These are phyloP conservation scores for Ostrea denselamellosa DNA, from an alignment of 1,140 invertebrate genomes.

Conservation along the genomic window DNA sequence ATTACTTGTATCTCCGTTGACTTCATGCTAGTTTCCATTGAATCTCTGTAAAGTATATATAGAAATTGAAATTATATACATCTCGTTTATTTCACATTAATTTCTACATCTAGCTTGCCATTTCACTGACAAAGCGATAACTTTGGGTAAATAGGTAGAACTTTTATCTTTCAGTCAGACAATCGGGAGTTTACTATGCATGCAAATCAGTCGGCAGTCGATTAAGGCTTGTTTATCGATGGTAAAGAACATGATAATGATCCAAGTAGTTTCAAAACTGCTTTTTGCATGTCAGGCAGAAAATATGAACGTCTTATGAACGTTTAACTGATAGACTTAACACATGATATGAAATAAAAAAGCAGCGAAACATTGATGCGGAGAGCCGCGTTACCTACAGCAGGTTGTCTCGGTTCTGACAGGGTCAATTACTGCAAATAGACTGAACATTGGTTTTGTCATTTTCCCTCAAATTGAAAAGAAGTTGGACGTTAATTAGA, in stretches of 20 bases:
- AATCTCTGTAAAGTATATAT: neutral
- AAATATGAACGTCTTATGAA: conserved; percentile 38
- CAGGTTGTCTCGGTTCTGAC: conserved; percentile 32
- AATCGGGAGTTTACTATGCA: conserved; percentile 17
- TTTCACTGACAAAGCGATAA: conserved; percentile 1
- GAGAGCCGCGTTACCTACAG: conserved; percentile 16
- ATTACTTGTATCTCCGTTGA: neutral
- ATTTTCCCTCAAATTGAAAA: conserved; percentile 36
- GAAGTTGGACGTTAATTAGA: conserved; percentile 26
- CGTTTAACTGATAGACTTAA: conserved; percentile 36
- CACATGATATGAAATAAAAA: conserved; percentile 34
- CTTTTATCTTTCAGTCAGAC: conserved; percentile 32
- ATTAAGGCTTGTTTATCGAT: conserved; percentile 15
- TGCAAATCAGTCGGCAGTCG: conserved; percentile 10
- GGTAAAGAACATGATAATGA: conserved; percentile 32
- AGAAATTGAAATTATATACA: neutral
- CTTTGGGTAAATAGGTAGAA: neutral
- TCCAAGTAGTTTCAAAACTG: conserved; percentile 16
- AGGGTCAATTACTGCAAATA: conserved; percentile 31
- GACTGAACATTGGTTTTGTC: conserved; percentile 37
- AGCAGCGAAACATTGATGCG: conserved; percentile 31
- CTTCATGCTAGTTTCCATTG: neutral
- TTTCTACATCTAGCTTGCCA: neutral
- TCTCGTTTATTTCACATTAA: conserved; percentile 31
- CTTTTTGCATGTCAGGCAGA: conserved; percentile 29